Evolutionary conservation across 1,140 invertebrate species (phyloP).

Genomic region (Habropoda laboriosa): DNA sequence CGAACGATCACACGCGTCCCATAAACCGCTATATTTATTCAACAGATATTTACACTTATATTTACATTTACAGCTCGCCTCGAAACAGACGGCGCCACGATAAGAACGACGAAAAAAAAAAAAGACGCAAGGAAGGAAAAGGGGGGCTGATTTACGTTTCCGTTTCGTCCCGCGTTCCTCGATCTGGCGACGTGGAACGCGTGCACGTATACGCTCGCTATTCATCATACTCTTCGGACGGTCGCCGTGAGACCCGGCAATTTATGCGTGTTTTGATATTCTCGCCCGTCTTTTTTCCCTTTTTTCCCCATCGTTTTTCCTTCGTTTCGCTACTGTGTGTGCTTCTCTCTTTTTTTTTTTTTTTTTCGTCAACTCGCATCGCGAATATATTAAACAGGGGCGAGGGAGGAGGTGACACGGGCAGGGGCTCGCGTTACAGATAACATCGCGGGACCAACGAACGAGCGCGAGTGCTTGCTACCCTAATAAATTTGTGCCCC

Average conservation of each 20-base stretch:
- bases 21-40: slow-evolving; percentile 36
- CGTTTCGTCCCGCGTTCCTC: slow-evolving; percentile 38
- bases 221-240: slow-evolving; percentile 65
- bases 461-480: slow-evolving; percentile 44
- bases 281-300: slow-evolving; percentile 46
- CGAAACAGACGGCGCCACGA: slow-evolving; percentile 17
- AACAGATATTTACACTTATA: slow-evolving; percentile 34
- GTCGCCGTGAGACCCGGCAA: slow-evolving; percentile 55
- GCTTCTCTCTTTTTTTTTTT: not conserved
- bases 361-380: slow-evolving; percentile 54
- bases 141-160: slow-evolving; percentile 44
- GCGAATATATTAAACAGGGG: slow-evolving; percentile 67
- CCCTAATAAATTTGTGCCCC: slow-evolving; percentile 75
- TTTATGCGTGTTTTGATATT: slow-evolving; percentile 75
- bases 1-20: not conserved
- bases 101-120: slow-evolving; percentile 8
- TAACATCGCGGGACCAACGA: slow-evolving; percentile 50
- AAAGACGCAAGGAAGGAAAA: not conserved
- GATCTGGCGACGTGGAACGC: slow-evolving; percentile 50
- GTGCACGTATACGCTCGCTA: slow-evolving; percentile 50
- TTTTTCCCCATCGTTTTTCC: not conserved
- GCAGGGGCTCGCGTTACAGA: slow-evolving; percentile 30
- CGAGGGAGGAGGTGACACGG: slow-evolving; percentile 30
- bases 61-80: slow-evolving; percentile 14
- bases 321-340: too few species aligned